Conservation (phyloP, 2,113 vertebrate species). For the Anarrhichthys ocellatus region DNA sequence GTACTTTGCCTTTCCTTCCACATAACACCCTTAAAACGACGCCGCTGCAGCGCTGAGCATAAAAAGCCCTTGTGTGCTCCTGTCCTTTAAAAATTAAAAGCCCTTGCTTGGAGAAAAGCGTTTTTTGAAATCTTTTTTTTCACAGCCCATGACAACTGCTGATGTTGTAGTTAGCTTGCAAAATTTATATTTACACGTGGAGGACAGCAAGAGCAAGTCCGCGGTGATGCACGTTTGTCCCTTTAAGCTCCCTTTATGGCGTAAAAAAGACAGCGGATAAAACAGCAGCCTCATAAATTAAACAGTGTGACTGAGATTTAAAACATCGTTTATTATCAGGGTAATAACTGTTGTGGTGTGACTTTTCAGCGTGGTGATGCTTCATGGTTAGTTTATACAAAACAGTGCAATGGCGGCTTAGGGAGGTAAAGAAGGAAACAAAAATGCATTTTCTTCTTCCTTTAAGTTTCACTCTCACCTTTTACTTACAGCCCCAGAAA, state of each 20-base stretch:
- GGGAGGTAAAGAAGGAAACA: constrained; percentile 51
- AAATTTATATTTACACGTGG: constrained; percentile 78
- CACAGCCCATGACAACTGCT: constrained; percentile 70
- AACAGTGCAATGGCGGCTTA: constrained; percentile 72
- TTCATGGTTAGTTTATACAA: constrained; percentile 63
- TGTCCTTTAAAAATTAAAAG: constrained; percentile 82
- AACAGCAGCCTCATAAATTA: constrained; percentile 70
- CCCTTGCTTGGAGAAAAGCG: constrained; percentile 74
- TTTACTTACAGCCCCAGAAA: constrained; percentile 43
- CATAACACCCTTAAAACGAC: constrained; percentile 59
- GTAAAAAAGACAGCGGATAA: constrained; percentile 59
- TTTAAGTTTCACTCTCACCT: constrained; percentile 33
- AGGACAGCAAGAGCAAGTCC: constrained; percentile 52
- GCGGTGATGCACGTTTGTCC: constrained; percentile 58
- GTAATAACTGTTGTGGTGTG: constrained; percentile 45
- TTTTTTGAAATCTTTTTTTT: constrained; percentile 22
- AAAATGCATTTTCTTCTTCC: constrained; percentile 1
- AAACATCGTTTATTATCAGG: constrained; percentile 68
- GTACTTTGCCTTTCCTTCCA: constrained; percentile 53
- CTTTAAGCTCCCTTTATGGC: constrained; percentile 67
- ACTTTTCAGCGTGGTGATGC: constrained; percentile 41
- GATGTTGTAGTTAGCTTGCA: constrained; percentile 69
- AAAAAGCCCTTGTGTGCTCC: constrained; percentile 82
- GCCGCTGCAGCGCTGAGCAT: constrained; percentile 64
- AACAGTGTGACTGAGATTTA: constrained; percentile 66